phyloP scores from a whole-genome alignment of 2,888 invertebrate species.

The Alsophila aescularia region DNA sequence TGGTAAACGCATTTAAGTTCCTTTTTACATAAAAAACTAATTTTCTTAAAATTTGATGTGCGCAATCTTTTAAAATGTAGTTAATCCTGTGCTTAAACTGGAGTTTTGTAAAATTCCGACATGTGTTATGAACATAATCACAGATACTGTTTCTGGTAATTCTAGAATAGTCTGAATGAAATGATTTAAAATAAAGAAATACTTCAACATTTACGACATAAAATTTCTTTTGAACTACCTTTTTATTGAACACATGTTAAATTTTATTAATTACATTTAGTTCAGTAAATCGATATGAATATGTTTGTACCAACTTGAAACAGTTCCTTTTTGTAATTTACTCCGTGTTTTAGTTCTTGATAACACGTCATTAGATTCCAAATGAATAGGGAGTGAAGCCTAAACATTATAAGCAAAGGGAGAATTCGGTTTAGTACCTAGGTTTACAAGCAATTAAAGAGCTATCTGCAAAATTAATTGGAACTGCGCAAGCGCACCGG shows the following conservation, averaged over 20 bases:
- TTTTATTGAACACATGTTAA: constrained; percentile 28
- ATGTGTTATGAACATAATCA: neutral
- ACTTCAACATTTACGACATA: constrained; percentile 29
- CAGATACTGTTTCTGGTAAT: neutral
- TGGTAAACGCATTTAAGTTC: constrained; percentile 7
- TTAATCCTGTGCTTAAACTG: no score
- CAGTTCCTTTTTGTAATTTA: no score
- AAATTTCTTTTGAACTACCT: constrained; percentile 37
- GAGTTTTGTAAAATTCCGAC: no score
- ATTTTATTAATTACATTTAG: no score
- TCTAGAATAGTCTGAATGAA: neutral
- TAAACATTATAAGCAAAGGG: neutral
- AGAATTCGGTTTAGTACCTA: constrained; percentile 9
- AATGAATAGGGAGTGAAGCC: no score
- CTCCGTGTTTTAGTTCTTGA: no score
- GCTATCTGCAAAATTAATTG: constrained; percentile 65
- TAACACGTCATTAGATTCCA: no score
- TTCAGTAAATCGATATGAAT: no score
- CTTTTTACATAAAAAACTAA: neutral
- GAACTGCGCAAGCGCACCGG: constrained; percentile 58
- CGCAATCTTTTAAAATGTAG: neutral
- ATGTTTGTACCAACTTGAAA: no score
- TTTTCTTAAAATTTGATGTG: neutral
- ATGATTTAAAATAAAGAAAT: constrained; percentile 23
- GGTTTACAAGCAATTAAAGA: constrained; percentile 41